Percentiles rank a stretch among this genome's conserved stretches.
Evolutionary conservation across 1,140 invertebrate species (phyloP).

Genomic region (Pogonus chalceus): DNA sequence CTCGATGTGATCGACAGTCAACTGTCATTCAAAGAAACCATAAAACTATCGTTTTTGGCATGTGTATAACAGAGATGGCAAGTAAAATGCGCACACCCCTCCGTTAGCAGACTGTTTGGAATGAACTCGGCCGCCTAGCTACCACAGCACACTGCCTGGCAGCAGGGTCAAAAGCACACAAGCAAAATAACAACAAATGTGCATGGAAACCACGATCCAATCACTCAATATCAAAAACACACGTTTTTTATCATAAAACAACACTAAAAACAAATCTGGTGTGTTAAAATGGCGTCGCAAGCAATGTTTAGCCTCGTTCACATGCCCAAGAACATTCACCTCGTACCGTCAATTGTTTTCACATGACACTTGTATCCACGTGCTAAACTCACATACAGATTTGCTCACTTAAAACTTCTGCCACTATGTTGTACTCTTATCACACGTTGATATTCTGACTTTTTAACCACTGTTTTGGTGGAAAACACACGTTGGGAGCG

Average conservation of each 20-base stretch:
- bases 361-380: background rate
- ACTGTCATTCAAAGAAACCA: background rate
- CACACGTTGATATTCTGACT: background rate
- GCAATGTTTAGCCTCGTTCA: background rate
- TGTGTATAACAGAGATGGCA: slow-evolving; percentile 8
- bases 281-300: background rate
- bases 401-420: background rate
- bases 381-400: background rate
- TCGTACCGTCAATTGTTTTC: background rate
- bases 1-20: background rate
- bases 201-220: slow-evolving; percentile 40
- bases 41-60: background rate
- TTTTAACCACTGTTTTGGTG: background rate
- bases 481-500: background rate
- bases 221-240: background rate
- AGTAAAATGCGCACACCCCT: slow-evolving; percentile 17
- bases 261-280: background rate
- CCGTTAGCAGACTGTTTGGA: slow-evolving; percentile 14
- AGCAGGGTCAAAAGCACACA: slow-evolving; percentile 40
- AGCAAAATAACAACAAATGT: slow-evolving; percentile 54
- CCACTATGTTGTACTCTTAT: background rate
- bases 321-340: slow-evolving; percentile 4
- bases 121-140: slow-evolving; percentile 28
- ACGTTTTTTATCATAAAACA: background rate
- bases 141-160: slow-evolving; percentile 13